These are phyloP conservation scores for Drosophila nebulosa DNA, from an alignment of 1,140 invertebrate species.

Conservation along the genomic window DNA sequence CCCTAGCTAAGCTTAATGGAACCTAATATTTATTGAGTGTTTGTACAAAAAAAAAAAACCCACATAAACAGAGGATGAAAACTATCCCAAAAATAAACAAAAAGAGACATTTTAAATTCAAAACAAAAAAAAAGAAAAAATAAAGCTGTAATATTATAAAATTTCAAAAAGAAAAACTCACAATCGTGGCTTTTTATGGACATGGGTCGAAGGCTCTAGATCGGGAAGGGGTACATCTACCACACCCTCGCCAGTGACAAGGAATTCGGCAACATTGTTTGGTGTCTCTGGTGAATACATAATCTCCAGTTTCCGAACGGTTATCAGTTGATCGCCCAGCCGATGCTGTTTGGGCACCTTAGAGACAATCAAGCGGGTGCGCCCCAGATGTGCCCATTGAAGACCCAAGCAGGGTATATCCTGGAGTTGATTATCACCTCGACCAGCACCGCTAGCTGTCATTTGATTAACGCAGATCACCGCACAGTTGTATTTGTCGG, in stretches of 20 bases:
- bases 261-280: slow-evolving; percentile 69
- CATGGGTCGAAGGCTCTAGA: not conserved
- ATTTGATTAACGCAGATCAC: slow-evolving; percentile 90
- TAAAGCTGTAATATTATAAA: slow-evolving; percentile 3
- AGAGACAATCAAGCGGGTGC: slow-evolving; percentile 84
- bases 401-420: slow-evolving; percentile 84
- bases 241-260: slow-evolving; percentile 64
- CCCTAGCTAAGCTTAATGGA: slow-evolving; percentile 8
- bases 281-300: slow-evolving; percentile 81
- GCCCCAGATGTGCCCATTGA: slow-evolving; percentile 87
- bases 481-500: slow-evolving; percentile 82
- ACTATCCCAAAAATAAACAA: not conserved
- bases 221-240: slow-evolving; percentile 49
- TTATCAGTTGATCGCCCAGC: slow-evolving; percentile 50
- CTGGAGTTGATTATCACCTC: slow-evolving; percentile 38
- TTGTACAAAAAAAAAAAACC: slow-evolving; percentile 39
- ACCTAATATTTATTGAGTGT: slow-evolving; percentile 51
- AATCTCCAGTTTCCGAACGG: slow-evolving; percentile 72
- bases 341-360: slow-evolving; percentile 69
- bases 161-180: slow-evolving; percentile 27
- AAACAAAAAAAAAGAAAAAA: slow-evolving; percentile 53
- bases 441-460: slow-evolving; percentile 56
- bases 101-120: slow-evolving; percentile 58
- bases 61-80: slow-evolving; percentile 3
- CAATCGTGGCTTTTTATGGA: slow-evolving; percentile 29